phyloP scores from a whole-genome alignment of 2,113 vertebrate species.

The Varanus salvator region DNA sequence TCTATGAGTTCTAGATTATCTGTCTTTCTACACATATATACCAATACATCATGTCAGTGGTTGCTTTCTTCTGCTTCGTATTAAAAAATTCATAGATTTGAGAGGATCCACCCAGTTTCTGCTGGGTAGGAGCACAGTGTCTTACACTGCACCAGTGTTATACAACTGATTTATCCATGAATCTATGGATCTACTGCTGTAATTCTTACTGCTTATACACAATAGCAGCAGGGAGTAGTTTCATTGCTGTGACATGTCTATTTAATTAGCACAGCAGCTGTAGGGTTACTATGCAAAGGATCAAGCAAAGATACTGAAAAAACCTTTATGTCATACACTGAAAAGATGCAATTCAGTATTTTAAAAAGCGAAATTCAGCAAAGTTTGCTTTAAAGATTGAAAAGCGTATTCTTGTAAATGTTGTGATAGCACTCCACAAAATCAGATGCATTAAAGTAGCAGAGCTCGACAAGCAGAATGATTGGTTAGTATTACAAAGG shows the following conservation, averaged over 20 bases:
- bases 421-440: slow-evolving; percentile 3
- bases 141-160: slow-evolving; percentile 28
- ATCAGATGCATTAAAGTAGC: neutral
- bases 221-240: slow-evolving; percentile 66
- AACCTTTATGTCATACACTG: slow-evolving; percentile 41
- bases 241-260: slow-evolving; percentile 78
- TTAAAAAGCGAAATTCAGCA: slow-evolving; percentile 54
- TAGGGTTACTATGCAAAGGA: slow-evolving; percentile 60
- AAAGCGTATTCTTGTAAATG: slow-evolving; percentile 24
- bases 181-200: slow-evolving; percentile 1
- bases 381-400: slow-evolving; percentile 34
- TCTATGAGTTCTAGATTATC: neutral
- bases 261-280: slow-evolving; percentile 81
- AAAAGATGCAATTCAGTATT: neutral
- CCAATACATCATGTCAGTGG: neutral
- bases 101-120: slow-evolving; percentile 10
- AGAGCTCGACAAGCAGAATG: neutral
- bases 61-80: slow-evolving; percentile 1
- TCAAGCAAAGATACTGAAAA: slow-evolving; percentile 53
- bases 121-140: neutral
- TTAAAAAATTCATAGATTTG: slow-evolving; percentile 17
- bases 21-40: neutral
- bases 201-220: slow-evolving; percentile 61
- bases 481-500: slow-evolving; percentile 28
- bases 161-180: slow-evolving; percentile 34